A percentile compares a stretch with the other conserved stretches of the same genome.
phyloP scores from a whole-genome alignment of 2,888 invertebrate species.

The Tetranychus piercei region DNA sequence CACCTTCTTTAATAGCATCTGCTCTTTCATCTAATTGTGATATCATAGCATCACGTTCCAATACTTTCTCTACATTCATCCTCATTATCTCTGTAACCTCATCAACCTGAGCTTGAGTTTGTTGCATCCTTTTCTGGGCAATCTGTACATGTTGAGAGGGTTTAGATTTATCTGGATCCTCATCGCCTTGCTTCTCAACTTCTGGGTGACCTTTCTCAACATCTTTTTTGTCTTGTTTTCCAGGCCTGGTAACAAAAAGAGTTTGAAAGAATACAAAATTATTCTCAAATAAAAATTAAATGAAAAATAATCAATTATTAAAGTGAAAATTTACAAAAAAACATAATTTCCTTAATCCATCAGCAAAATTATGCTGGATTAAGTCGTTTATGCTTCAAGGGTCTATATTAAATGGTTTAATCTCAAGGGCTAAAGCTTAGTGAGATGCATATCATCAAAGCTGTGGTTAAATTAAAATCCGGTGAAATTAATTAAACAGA shows the following conservation, averaged over 20 bases:
- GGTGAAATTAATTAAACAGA: too few relatives aligned
- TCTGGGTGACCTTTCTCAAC: conserved; percentile 10
- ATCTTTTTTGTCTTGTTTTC: conserved; percentile 12
- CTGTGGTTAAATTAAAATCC: too few relatives aligned
- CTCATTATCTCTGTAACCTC: conserved; percentile 23
- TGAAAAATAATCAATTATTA: background rate
- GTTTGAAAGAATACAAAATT: conserved; percentile 8
- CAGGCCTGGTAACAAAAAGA: background rate
- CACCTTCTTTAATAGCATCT: conserved; percentile 19
- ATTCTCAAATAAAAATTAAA: conserved; percentile 18
- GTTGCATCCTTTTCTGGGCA: conserved; percentile 28
- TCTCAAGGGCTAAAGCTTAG: too few relatives aligned
- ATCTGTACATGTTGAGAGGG: conserved; percentile 9
- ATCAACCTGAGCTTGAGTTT: conserved; percentile 30
- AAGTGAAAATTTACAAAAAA: too few relatives aligned
- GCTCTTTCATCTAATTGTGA: conserved; percentile 22
- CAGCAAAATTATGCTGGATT: too few relatives aligned
- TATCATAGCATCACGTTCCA: conserved; percentile 24
- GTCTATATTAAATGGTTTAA: too few relatives aligned
- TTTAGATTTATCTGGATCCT: conserved; percentile 5
- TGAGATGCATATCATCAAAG: too few relatives aligned
- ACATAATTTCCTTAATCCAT: too few relatives aligned
- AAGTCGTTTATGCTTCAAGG: too few relatives aligned
- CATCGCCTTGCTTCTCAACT: background rate
- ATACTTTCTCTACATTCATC: conserved; percentile 23